Evolutionary conservation across 92 coral and sea anemone genomes (phyloP), one percentile per base, ranked within the genome.

Genomic region (Palythoa grandiflora): DNA sequence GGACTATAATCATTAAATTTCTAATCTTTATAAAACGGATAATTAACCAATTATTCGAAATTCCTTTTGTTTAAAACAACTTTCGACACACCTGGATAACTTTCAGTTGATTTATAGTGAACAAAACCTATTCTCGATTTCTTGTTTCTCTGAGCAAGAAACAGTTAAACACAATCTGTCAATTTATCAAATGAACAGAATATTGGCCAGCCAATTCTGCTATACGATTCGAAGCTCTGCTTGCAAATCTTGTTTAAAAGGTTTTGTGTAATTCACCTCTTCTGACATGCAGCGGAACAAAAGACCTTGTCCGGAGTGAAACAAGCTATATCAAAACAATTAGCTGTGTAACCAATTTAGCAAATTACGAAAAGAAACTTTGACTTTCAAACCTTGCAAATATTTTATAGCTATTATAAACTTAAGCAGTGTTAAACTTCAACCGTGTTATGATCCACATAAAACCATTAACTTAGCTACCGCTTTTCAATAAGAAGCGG

Each of bases 401-500:
- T 17, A 63, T n/a, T 63, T 63, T 6, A 17, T 3, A 8, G 20
- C 20, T 63, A 17, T n/a, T 63, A 17, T 17, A 17, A 21, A 17
- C 35, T 63, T 63, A 5, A 63, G 6, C 9, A 55, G 37, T n/a
- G 70, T 63, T 63, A 59, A 11, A 59, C 19, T 3, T 17, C 17
- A 59, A 59, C 14, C 13, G 65, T 59, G 65, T 59, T 59, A 59
- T 59, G 65, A 17, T 59, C 19, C 65, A 4, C 19, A 16, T 10
- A 70, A 70, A 70, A 37, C 14, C 74, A 70, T 70, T 36, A 35
- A 10, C 19, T 36, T 9, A 7, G 47, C 11, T 40, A 59, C 89
- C 88, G 91, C 77, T 91, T 87, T 13, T 40, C 13, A 44, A 83
- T 79, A 63, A 63, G 28, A 0, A 63, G 68, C 65, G 65, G 17